A percentile compares a stretch with the other conserved stretches of the same genome.
phyloP scores from a whole-genome alignment of 2,113 vertebrate species.

The Hymenochirus boettgeri region DNA sequence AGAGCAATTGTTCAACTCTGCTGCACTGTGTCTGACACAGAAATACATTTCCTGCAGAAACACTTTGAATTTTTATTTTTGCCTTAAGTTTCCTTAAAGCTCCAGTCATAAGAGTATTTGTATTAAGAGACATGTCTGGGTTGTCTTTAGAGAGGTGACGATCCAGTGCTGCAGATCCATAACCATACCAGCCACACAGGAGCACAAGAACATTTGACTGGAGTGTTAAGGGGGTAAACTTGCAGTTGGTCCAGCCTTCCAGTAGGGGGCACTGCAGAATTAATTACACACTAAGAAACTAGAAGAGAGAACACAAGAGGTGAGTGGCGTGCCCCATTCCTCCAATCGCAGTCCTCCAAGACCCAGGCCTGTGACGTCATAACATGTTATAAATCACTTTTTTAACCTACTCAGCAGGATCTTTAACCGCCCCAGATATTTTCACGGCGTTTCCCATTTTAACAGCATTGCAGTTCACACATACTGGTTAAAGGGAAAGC shows the following conservation, averaged over 20 bases:
- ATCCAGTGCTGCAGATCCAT: not conserved
- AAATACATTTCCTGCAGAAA: too few relatives aligned
- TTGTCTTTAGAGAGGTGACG: slow-evolving; percentile 1
- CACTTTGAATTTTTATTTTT: too few relatives aligned
- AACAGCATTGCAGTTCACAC: too few relatives aligned
- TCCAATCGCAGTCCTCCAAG: not conserved
- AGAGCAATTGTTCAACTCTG: too few relatives aligned
- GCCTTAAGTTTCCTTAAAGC: too few relatives aligned
- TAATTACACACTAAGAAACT: slow-evolving; percentile 22
- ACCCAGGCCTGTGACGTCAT: not conserved
- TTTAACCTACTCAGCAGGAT: too few relatives aligned
- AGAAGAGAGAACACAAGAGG: slow-evolving; percentile 19
- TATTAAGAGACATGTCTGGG: not conserved
- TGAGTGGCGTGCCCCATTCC: not conserved
- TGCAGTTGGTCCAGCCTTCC: slow-evolving; percentile 17
- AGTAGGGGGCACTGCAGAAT: slow-evolving; percentile 31
- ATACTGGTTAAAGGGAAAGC: too few relatives aligned
- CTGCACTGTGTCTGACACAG: too few relatives aligned
- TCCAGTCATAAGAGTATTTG: too few relatives aligned
- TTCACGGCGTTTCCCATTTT: too few relatives aligned
- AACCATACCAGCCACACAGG: slow-evolving; percentile 21
- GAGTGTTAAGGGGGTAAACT: slow-evolving; percentile 3
- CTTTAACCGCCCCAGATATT: too few relatives aligned
- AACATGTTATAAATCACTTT: too few relatives aligned
- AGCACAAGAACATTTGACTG: slow-evolving; percentile 21